These are phyloP conservation scores for Anthopleura sola DNA, from an alignment of 64 coral and sea anemone genomes.

Conservation along the genomic window DNA sequence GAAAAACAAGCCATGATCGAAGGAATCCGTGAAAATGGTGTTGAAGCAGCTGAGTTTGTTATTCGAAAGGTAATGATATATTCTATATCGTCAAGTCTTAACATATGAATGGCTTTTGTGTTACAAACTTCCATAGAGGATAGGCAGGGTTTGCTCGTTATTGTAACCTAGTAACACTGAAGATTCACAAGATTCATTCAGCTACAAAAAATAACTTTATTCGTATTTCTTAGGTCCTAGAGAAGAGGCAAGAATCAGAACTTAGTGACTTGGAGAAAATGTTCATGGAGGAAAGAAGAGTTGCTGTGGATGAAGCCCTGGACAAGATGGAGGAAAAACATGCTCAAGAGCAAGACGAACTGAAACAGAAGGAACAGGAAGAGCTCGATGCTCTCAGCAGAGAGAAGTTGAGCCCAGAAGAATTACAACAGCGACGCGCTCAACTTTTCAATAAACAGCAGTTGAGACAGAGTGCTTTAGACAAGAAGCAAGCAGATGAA, in stretches of 20 bases:
- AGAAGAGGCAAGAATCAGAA: constrained; percentile 85
- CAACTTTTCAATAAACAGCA: constrained; percentile 95
- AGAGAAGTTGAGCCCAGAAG: constrained; percentile 63
- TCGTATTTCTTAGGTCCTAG: constrained; percentile 53
- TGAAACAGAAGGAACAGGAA: constrained; percentile 56
- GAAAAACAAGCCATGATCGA: constrained; percentile 97
- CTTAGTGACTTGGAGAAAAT: constrained; percentile 83
- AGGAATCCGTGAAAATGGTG: constrained; percentile 91
- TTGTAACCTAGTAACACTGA: too few species aligned
- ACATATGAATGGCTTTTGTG: too few species aligned
- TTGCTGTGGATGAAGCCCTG: constrained; percentile 82
- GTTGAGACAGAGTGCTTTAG: constrained; percentile 71
- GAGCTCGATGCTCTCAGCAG: constrained; percentile 70
- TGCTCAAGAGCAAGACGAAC: constrained; percentile 71
- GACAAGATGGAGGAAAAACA: constrained; percentile 94
- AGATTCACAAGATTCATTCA: too few species aligned
- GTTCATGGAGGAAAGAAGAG: constrained; percentile 90
- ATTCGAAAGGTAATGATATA: constrained; percentile 78
- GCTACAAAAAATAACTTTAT: not conserved
- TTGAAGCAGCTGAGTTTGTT: constrained; percentile 91
- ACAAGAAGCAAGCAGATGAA: constrained; percentile 78
- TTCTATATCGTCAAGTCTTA: not conserved
- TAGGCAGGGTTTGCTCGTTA: too few species aligned
- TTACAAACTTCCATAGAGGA: too few species aligned
- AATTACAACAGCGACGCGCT: constrained; percentile 77